Evolutionary conservation across 2,113 vertebrate genomes (phyloP).

Genomic region (Aspiorhynchus laticeps): DNA sequence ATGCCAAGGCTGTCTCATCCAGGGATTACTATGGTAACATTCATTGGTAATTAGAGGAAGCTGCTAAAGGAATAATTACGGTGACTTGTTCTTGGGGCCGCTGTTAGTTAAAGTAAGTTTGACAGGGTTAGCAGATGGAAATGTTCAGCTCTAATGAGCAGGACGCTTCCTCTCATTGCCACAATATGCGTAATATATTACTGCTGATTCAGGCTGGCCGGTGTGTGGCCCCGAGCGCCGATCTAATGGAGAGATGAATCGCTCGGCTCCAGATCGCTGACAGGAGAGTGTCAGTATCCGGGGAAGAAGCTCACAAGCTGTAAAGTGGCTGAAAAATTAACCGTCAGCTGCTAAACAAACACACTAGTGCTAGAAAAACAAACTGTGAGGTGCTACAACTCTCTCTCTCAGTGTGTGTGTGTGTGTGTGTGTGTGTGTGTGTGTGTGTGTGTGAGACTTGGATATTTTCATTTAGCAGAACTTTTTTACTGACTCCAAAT

Average conservation of each 20-base stretch:
- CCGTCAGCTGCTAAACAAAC: constrained; percentile 4
- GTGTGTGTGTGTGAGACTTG: neutral
- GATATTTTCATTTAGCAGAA: neutral
- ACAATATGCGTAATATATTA: neutral
- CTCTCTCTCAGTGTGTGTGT: neutral
- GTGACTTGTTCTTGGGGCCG: neutral
- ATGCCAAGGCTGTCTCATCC: neutral
- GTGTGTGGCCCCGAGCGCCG: neutral
- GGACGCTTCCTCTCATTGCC: neutral
- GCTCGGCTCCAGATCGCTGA: neutral
- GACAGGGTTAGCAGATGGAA: constrained; percentile 20
- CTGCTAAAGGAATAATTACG: neutral
- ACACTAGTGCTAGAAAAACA: neutral
- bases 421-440: too few species aligned
- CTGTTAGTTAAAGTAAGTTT: neutral
- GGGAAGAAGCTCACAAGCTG: neutral
- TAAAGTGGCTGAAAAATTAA: neutral
- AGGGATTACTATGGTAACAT: neutral
- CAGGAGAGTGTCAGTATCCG: neutral
- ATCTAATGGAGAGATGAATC: constrained; percentile 22
- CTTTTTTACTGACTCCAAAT: neutral
- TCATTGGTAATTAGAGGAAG: neutral
- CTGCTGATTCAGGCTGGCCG: constrained; percentile 14
- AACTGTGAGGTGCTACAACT: neutral
- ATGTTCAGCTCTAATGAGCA: constrained; percentile 4